Evolutionary conservation across 2,113 vertebrate species (phyloP), one percentile per base, ranked within the genome.

Genomic region (Jacana jacana): DNA sequence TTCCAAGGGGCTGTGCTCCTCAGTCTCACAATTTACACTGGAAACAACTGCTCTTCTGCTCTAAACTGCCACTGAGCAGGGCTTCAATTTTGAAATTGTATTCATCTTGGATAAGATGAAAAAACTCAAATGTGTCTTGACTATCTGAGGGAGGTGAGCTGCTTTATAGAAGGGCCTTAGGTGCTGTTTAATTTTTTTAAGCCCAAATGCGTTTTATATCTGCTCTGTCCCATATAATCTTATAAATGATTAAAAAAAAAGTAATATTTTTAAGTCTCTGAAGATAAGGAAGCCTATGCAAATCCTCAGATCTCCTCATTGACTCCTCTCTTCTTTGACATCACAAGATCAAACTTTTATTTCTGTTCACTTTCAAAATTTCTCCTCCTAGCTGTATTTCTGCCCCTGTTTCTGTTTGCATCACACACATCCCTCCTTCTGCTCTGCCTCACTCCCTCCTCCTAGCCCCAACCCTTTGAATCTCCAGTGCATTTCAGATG

Each of bases 281-380:
- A 93, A 95, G 71, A 87, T 85, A 64, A 89, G 17, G 60, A 64
- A 91, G 68, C 55, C 77, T 81, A 65, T 57, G 81, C 48, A 95
- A 89, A 95, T 79, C 70, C 78, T 91, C 78, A 91, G 58, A 91
- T 92, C 57, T 86, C 52, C 40, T 95, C 66, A 49, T 14, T 89
- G 89, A n/a, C 77, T 94, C 63, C 37, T 68, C 42, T 81, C 31
- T 77, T 78, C 83, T 91, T 92, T 92, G 87, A 79, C 73, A 65
- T 2, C 60, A 44, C 44, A 84, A 95, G 77, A 86, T 72, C 52
- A 72, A 82, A 70, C 52, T 70, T 91, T 72, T 57, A 65, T 69
- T 89, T 79, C 81, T 79, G 51, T 55, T 91, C 48, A 27, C 42
- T 75, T 57, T 44, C 65, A 37, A 15, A 70, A 42, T 42, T 58